Evolutionary conservation across 2,888 invertebrate species (phyloP), one percentile per base, ranked within the genome.

Genomic region (Monopis laevigella): DNA sequence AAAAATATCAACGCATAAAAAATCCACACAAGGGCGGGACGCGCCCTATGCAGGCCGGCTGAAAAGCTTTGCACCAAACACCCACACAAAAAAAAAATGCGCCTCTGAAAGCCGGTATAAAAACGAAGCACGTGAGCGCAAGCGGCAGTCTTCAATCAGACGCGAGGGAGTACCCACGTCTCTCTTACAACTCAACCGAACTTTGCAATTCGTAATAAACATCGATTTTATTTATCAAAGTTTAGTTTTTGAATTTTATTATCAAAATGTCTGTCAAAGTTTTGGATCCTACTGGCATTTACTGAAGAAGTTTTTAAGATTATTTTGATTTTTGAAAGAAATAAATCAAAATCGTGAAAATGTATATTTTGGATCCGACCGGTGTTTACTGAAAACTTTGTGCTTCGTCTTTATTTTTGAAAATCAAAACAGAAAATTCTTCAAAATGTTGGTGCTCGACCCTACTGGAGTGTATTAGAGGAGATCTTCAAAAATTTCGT

Each of bases 201-300:
- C 14, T 17, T 8, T 17, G 32, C 17, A 32, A 10, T 17, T 8
- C 32, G 32, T 32, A 32, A 10, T 14, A 32, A n/a, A 26, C 6
- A 14, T 26, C 16, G 39, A 26, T 5, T 24, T 39, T 38, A 10
- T 39, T 26, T 26, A 26, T 39, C 5, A 10, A 32, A 7, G 14
- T 13, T 5, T 8, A 32, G 32, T 17, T 32, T n/a, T 4, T 17
- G 14, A 32, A 32, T 32, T 21, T 7, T 7, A 17, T 3, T 16
- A 11, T 30, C 44, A 58, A 55, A 50, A 75, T 78, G 75, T 70
- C 72, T 51, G 56, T 59, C 47, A 40, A 40, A 35, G 43, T 40
- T 35, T 58, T 80, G 61, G 80, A 80, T 52, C 80, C 80, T 44
- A 80, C 80, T 50, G 78, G 78, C 59, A 75, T 80, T 56, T 80